Base-by-base conservation (phyloP, 1,140 invertebrate genomes). In the Aphis gossypii region DNA sequence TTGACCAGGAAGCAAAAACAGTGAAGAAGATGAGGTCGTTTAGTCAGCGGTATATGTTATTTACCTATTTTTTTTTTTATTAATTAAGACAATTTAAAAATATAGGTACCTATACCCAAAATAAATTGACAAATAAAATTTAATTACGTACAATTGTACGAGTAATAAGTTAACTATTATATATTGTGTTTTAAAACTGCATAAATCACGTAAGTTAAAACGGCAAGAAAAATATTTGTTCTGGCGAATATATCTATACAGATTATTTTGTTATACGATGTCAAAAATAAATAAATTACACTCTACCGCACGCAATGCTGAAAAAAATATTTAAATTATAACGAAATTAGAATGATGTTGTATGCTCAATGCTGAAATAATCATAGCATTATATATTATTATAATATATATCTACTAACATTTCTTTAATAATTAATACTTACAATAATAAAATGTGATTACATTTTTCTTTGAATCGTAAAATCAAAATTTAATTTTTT, bases 211-310 rank as follows among this genome's bases (percentile, higher is more conserved):
- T 89, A 25, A 54, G 38, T 11, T 89, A 41, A 41, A 89, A 56
- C 3, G 3, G 14, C 51, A 35, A 35, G 21, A 51, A 89, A 89
- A 89, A 89, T 89, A 89, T 56, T 56, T 89, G 35, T 23, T 89
- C 48, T 6, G 18, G 7, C 35, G 9, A 54, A 51, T 48, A 46
- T 20, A 88, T 46, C n/a, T 20, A 21, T 41, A 89, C 14, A 41
- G 48, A 30, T 0, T 89, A 54, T 56, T 54, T 89, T 88, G 38
- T 89, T 56, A 56, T 56, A 21, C 7, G 21, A 56, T 89, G 88
- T 56, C 48, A 54, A 89, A 88, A 38, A 54, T n/a, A 89, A 89
- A 89, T 89, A 89, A 89, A 89, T 89, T 89, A 56, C 21, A 54
- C 21, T 56, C 4, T 89, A 38, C 0, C 51, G 51, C 51, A 89